Base-by-base conservation (phyloP, 2,797 vertebrate genomes). In the Dermochelys coriacea region DNA sequence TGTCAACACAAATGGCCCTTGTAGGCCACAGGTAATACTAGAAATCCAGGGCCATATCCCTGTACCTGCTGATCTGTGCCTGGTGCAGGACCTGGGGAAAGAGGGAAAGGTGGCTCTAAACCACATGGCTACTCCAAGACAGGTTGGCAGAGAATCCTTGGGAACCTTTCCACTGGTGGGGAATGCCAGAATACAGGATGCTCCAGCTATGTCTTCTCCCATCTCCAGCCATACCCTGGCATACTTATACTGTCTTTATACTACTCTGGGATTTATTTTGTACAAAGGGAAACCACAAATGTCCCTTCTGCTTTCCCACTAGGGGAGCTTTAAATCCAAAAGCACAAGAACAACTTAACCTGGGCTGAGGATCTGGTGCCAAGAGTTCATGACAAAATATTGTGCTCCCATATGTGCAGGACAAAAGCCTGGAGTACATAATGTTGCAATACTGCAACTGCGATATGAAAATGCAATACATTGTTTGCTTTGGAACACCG, bases 351-450 rank as follows among this genome's bases (percentile, higher is more conserved):
- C 27, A 41, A 79, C 1, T 6, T 85, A 59, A 55, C 2, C 0
- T 31, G 51, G 37, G 21, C 57, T 81, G 41, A 91, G 52, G 41
- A 85, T 88, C 55, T 88, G 25, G 6, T 34, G 15, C n/a, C 45
- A 61, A 71, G 45, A 77, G 86, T 49, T 80, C 45, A 61, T 37
- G 29, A 45, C 82, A 14, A 25, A 55, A 25, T 61, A 59, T 49
- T 71, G 34, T 54, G 31, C 5, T 2, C 8, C 50, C 34, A 45
- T 71, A 23, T 12, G 75, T 61, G 47, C 7, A 85, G 78, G 34
- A 92, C n/a, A 71, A 80, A n/a, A 64, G 51, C 23, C 5, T 89
- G 51, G 91, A 89, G 90, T 19, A 84, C 64, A 84, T n/a, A 95
- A 47, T 3, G 57, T 54, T 57, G 80, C 14, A 71, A 12, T 37